phyloP scores from a whole-genome alignment of 2,113 vertebrate genomes.

The Tretioscincus oriximinensis region DNA sequence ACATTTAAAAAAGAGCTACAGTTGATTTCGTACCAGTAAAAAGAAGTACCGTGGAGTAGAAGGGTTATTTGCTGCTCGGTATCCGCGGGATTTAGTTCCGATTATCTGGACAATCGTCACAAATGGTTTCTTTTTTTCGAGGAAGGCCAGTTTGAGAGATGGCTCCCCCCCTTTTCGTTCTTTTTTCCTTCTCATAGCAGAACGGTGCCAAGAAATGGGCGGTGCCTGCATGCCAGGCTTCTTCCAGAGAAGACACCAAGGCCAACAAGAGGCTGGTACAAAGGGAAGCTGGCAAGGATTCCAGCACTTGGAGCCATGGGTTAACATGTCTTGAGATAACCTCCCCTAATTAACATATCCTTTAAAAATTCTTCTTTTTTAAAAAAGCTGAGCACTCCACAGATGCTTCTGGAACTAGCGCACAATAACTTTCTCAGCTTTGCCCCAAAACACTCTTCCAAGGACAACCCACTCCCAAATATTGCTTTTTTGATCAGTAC shows the following conservation, averaged over 20 bases:
- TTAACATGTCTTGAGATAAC: slow-evolving; percentile 29
- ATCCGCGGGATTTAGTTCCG: slow-evolving; percentile 66
- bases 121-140: slow-evolving; percentile 66
- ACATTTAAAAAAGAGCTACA: slow-evolving; percentile 61
- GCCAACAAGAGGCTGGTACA: slow-evolving; percentile 71
- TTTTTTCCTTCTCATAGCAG: slow-evolving; percentile 70
- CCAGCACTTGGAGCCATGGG: slow-evolving; percentile 54
- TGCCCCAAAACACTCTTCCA: neutral
- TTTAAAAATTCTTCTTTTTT: neutral
- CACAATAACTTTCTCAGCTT: slow-evolving; percentile 35
- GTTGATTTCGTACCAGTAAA: slow-evolving; percentile 67
- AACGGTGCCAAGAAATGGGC: slow-evolving; percentile 72
- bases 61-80: slow-evolving; percentile 59
- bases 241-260: slow-evolving; percentile 67
- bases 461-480: neutral
- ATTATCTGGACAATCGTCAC: slow-evolving; percentile 66
- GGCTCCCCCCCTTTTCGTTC: slow-evolving; percentile 62
- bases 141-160: slow-evolving; percentile 71
- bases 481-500: slow-evolving; percentile 7
- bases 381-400: neutral
- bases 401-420: neutral
- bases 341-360: neutral
- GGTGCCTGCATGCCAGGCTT: slow-evolving; percentile 74
- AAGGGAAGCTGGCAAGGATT: slow-evolving; percentile 70
- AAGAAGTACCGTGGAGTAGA: slow-evolving; percentile 64